Evolutionary conservation across 2,113 vertebrate species (phyloP), one percentile per base, ranked within the genome.

Genomic region (Oceanites oceanicus): DNA sequence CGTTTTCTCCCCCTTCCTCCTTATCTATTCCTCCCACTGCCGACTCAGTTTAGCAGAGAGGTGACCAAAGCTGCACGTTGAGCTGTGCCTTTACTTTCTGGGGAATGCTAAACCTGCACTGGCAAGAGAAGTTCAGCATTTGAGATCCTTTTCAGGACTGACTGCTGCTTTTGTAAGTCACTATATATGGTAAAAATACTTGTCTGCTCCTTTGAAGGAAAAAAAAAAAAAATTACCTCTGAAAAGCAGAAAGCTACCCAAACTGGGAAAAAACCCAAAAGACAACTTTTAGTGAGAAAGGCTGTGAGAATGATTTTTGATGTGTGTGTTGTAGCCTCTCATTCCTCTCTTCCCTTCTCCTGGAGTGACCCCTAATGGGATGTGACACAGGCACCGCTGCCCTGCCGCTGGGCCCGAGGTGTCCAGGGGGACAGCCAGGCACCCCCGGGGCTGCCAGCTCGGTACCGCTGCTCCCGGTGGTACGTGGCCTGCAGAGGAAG

Each of bases 61-160:
- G 44, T 74, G 65, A 72, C 75, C 44, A 77, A 71, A 91, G 23
- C 75, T 92, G 23, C 3, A 0, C 0, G 1, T 3, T 86, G n/a
- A 92, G 50, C 72, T 83, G 42, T 95, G 65, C 73, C 65, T 92
- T 96, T 73, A 40, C 63, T 74, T n/a, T 70, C 50, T 81, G 86
- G 50, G 52, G 36, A 61, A 42, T 52, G 40, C 65, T 36, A 83
- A 44, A 88, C 44, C 55, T 91, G 61, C 75, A 34, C 75, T 77
- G 32, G 44, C 68, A 58, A 61, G 82, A 80, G 75, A 52, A 77
- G 21, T 72, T 78, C 92, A 84, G 68, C 75, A 29, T 67, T n/a
- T 77, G 55, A 79, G 52, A 88, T 88, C 59, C 15, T 81, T 95
- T 92, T 74, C 79, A 81, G 68, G 44, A 84, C 75, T 88, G 81